These are phyloP conservation scores for Podiceps cristatus DNA, from an alignment of 2,113 vertebrate genomes.

Conservation along the genomic window DNA sequence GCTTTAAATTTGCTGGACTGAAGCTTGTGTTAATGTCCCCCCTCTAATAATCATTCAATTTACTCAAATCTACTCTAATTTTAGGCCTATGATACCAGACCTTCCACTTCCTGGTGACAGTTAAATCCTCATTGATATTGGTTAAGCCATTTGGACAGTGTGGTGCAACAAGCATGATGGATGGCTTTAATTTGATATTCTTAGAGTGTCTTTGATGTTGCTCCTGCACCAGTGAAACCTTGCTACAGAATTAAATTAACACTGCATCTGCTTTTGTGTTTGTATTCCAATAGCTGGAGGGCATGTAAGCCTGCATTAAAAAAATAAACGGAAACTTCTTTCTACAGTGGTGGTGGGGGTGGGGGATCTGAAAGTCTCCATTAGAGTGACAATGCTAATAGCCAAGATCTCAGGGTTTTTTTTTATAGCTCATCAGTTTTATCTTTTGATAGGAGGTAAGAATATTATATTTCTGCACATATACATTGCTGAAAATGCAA, in stretches of 20 bases:
- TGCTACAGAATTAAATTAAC: slow-evolving; percentile 78
- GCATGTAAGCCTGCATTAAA: slow-evolving; percentile 4
- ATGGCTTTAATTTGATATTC: slow-evolving; percentile 82
- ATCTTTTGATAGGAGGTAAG: neutral
- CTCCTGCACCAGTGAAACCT: slow-evolving; percentile 68
- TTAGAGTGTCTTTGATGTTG: slow-evolving; percentile 73
- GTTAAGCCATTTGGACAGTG: slow-evolving; percentile 59
- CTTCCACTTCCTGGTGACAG: slow-evolving; percentile 45
- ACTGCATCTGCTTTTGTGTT: slow-evolving; percentile 66
- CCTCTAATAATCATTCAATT: slow-evolving; percentile 57
- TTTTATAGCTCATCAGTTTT: neutral
- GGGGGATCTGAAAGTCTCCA: fast-evolving
- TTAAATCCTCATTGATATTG: slow-evolving; percentile 69
- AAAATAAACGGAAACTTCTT: slow-evolving; percentile 33
- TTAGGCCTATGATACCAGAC: slow-evolving; percentile 9
- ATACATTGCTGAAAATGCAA: neutral
- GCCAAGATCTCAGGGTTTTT: neutral
- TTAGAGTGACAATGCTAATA: neutral
- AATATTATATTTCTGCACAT: neutral
- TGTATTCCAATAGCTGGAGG: slow-evolving; percentile 55
- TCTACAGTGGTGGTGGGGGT: neutral
- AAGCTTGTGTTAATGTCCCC: slow-evolving; percentile 6
- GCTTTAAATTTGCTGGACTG: slow-evolving; percentile 35
- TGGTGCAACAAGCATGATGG: slow-evolving; percentile 73
- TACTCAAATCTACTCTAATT: slow-evolving; percentile 70